Evolutionary conservation across 2,113 vertebrate genomes (phyloP).

Genomic region (Brienomyrus longianalis): DNA sequence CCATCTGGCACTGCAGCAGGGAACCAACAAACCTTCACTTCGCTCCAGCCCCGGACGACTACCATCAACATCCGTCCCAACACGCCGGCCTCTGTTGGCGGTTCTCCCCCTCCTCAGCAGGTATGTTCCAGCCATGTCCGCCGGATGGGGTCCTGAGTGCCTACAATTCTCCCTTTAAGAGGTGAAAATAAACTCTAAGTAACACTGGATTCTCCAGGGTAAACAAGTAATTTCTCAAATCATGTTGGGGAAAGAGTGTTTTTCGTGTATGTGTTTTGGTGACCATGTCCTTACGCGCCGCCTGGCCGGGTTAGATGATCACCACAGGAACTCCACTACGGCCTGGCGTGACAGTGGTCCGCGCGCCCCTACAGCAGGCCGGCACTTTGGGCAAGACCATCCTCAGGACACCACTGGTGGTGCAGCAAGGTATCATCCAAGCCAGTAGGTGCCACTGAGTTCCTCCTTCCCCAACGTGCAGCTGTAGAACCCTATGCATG

Average conservation of each 20-base stretch:
- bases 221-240: not conserved
- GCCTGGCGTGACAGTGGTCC: constrained; percentile 86
- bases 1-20: constrained; percentile 78
- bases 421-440: constrained; percentile 81
- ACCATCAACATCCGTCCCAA: constrained; percentile 85
- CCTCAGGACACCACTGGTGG: constrained; percentile 82
- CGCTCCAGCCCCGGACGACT: constrained; percentile 87
- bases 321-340: constrained; percentile 72
- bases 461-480: not conserved
- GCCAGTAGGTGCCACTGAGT: not conserved
- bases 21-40: constrained; percentile 80
- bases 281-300: not conserved
- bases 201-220: too few species aligned
- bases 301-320: constrained; percentile 64
- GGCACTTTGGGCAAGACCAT: constrained; percentile 76
- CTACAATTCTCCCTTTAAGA: not conserved
- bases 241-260: not conserved
- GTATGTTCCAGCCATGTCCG: constrained; percentile 34
- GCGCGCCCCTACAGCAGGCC: constrained; percentile 78
- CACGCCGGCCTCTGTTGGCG: constrained; percentile 56
- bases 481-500: not conserved
- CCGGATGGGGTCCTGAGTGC: not conserved
- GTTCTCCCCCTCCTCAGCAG: constrained; percentile 69
- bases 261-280: constrained; percentile 9
- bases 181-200: not conserved